Conservation (phyloP, 2,888 invertebrate species). For the Tachina lurida region DNA sequence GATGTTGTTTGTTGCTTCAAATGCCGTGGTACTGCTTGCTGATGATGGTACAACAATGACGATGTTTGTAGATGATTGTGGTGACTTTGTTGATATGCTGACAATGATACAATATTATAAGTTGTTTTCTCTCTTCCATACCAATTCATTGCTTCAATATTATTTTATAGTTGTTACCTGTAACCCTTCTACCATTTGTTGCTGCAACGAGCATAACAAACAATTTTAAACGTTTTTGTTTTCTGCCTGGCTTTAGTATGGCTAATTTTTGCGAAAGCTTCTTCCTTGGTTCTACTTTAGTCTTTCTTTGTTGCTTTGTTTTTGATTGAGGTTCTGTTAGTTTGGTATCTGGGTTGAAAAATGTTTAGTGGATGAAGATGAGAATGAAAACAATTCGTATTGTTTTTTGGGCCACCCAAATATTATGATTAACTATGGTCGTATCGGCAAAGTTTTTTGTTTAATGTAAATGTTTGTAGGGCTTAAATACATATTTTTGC, state of each 20-base stretch:
- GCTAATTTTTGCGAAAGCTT: conserved; percentile 70
- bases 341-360: conserved; percentile 8
- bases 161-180: conserved; percentile 62
- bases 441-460: conserved; percentile 43
- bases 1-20: conserved; percentile 28
- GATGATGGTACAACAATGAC: conserved; percentile 72
- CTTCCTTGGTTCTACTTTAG: conserved; percentile 68
- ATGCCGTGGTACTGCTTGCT: conserved; percentile 72
- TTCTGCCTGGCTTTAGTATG: conserved; percentile 39
- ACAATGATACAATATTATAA: conserved; percentile 70
- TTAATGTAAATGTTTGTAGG: conserved; percentile 47
- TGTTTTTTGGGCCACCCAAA: conserved; percentile 79
- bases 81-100: conserved; percentile 72
- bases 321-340: conserved; percentile 51
- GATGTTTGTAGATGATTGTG: conserved; percentile 76
- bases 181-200: conserved; percentile 50
- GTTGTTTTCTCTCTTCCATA: conserved; percentile 26
- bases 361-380: conserved; percentile 47
- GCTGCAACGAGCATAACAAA: conserved; percentile 23
- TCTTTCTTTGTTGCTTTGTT: background rate
- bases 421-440: conserved; percentile 78
- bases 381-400: conserved; percentile 72
- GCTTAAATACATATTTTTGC: conserved; percentile 68
- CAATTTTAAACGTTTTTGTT: conserved; percentile 57
- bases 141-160: conserved; percentile 64